Conservation (phyloP, 2,797 vertebrate species). For the Pteropus rufus region DNA sequence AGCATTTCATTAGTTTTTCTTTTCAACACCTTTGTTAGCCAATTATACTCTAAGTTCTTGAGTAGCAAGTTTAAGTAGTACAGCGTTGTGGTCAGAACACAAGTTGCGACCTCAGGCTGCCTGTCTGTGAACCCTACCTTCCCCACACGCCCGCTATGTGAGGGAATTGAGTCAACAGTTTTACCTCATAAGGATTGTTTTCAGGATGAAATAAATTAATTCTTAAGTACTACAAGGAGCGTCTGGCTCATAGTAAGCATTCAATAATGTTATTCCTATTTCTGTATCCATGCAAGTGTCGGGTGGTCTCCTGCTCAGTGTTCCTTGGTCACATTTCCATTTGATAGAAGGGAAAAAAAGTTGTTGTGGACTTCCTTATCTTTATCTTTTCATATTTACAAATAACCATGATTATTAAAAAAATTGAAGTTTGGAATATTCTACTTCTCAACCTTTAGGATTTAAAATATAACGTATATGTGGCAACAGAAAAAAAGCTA, state of each 20-base stretch:
- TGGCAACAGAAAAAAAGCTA: no score
- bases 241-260: not conserved
- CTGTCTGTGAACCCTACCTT: not conserved
- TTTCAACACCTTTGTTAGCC: not conserved
- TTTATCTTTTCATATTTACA: not conserved
- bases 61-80: not conserved
- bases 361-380: not conserved
- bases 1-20: no score
- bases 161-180: not conserved
- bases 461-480: not conserved
- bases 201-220: not conserved
- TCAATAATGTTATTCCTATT: not conserved
- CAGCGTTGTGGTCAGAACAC: not conserved
- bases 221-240: not conserved
- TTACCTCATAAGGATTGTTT: not conserved
- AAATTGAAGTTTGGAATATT: not conserved
- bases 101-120: not conserved
- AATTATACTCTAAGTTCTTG: not conserved
- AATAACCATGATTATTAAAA: not conserved
- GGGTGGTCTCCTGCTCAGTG: not conserved
- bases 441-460: not conserved
- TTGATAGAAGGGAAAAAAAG: not conserved
- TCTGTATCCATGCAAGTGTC: not conserved
- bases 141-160: not conserved
- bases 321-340: not conserved